These are phyloP conservation scores for Lonchura striata DNA, from an alignment of 2,113 vertebrate species.

Conservation along the genomic window DNA sequence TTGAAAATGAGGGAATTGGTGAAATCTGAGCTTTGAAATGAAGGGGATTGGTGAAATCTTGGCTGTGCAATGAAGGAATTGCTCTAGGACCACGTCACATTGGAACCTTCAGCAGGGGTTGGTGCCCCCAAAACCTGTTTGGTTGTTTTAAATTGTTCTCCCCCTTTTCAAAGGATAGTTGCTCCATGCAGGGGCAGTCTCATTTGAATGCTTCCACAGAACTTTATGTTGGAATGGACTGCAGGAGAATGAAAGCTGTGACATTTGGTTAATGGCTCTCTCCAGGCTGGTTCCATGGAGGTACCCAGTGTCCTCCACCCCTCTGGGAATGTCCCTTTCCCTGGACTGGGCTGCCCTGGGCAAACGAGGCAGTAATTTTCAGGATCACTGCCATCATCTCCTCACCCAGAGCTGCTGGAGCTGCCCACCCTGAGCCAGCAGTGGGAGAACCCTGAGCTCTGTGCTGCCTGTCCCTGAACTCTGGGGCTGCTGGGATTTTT, in stretches of 20 bases:
- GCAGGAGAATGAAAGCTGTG: background rate
- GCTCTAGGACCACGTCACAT: accelerated
- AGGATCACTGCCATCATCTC: background rate
- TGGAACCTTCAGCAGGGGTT: background rate
- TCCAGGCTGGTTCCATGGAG: background rate
- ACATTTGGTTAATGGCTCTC: background rate
- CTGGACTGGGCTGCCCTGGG: background rate
- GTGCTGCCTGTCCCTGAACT: background rate
- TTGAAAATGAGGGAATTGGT: too few species aligned
- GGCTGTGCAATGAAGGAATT: background rate
- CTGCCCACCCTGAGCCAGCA: background rate
- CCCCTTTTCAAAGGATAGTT: background rate
- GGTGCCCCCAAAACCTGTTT: background rate
- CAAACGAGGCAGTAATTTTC: background rate
- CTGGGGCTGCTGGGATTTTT: background rate
- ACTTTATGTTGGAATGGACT: background rate
- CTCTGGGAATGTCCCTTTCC: background rate
- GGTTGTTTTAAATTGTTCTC: background rate
- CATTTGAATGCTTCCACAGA: background rate
- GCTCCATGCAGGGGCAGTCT: background rate
- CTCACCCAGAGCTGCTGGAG: background rate
- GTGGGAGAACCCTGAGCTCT: background rate
- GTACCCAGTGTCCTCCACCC: background rate
- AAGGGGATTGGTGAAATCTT: too few species aligned
- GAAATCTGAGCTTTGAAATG: too few species aligned